Evolutionary conservation across 2,113 vertebrate species (phyloP), one percentile per base, ranked within the genome.

Genomic region (Oreochromis niloticus): DNA sequence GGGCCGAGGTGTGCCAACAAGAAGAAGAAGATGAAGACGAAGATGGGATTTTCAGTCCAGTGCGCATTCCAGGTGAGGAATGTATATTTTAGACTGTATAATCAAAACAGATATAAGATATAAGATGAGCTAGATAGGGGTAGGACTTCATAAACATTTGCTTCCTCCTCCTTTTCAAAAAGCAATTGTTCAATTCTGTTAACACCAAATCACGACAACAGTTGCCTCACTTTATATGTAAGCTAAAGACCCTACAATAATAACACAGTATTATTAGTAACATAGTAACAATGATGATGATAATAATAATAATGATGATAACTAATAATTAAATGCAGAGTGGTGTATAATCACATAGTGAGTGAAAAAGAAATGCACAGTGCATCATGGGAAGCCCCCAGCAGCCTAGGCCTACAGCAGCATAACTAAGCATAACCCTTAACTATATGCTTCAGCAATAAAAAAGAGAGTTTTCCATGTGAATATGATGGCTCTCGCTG

Each of bases 61-160:
- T 97, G 30, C 94, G 91, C 55, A 88, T 96, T 81, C 97, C 97
- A 92, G 95, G 97, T 97, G 86, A 93, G 91, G 63, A 24, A 13
- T 68, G 61, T 39, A 8, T 68, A 39, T 13, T 39, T 39, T 22
- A 68, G 19, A 68, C 61, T 0, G 11, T 68, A 68, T 68, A 68
- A 39, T 68, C 63, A n/a, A 63, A 63, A 36, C 61, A 39, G 34
- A 22, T 68, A 39, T 24, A 24, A 24, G 24, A 24, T 13, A 39
- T 39, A 66, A 66, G 61, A 66, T 68, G 61, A 68, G 34, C 61
- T 68, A 68, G 61, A 68, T 39, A 22, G 32, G 32, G 61, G 4
- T 66, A 36, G 32, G 17, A 36, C 61, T 66, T 66, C 32, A 66
- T 66, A 36, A n/a, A n/a, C 61, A 66, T 66, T 66, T 12, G 17